Percentiles rank a stretch among this genome's conserved stretches.
These are phyloP conservation scores for Furcula furcula DNA, from an alignment of 2,888 invertebrate species.

Conservation along the genomic window DNA sequence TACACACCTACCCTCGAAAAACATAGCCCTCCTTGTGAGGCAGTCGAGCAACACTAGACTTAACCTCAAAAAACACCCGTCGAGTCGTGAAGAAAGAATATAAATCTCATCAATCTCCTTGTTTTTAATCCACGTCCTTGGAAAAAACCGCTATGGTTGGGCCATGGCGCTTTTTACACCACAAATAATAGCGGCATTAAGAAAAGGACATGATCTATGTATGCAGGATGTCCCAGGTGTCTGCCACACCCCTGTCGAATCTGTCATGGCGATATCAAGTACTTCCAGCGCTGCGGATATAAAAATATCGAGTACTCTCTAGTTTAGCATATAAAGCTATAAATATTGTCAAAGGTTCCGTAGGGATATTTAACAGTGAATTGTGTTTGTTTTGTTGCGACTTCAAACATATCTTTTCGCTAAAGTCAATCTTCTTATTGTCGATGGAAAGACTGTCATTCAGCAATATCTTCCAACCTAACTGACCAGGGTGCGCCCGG, in stretches of 20 bases:
- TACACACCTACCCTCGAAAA: too few species aligned
- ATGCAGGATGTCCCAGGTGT: conserved; percentile 36
- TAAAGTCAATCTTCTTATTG: too few species aligned
- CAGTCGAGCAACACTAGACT: too few species aligned
- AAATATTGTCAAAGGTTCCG: background rate
- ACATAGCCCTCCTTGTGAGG: too few species aligned
- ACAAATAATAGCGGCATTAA: conserved; percentile 50
- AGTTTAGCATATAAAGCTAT: background rate
- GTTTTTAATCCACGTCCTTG: conserved; percentile 20
- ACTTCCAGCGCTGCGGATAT: conserved; percentile 19
- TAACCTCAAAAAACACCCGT: too few species aligned
- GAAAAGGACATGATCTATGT: conserved; percentile 27
- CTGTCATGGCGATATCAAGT: conserved; percentile 41
- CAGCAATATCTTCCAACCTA: too few species aligned
- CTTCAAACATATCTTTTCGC: too few species aligned
- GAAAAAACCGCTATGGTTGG: too few species aligned
- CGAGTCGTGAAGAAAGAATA: too few species aligned
- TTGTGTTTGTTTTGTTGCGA: too few species aligned
- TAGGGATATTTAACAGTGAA: background rate
- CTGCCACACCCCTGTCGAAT: conserved; percentile 38
- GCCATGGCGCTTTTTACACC: conserved; percentile 22
- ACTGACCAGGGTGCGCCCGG: too few species aligned
- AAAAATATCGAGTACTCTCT: conserved; percentile 25
- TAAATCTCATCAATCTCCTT: conserved; percentile 18
- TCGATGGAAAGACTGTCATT: too few species aligned